Evolutionary conservation across 2,888 invertebrate species (phyloP), one percentile per base, ranked within the genome.

Genomic region (Mactromeris polynyma): DNA sequence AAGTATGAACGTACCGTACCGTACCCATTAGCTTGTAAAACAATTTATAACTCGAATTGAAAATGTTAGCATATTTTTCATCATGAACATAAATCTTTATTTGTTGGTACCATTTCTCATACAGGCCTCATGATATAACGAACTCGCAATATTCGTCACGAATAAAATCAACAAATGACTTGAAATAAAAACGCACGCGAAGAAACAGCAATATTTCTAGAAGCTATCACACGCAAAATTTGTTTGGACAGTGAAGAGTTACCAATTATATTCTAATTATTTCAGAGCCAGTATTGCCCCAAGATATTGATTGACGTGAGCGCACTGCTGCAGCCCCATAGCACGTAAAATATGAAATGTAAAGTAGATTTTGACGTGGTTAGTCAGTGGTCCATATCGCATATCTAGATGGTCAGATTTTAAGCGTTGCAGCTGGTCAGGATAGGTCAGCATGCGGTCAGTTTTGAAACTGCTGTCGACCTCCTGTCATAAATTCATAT

Each of bases 241-340:
- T 73, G 73, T 73, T 33, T 73, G 73, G 9, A 73, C 73, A 73
- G 73, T 33, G 73, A 42, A 77, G 73, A 73, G 86, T 89, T 89
- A 86, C 87, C 89, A 91, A 91, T 91, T 91, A 88, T 88, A 89
- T 89, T 89, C 85, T 83, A 91, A 89, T 91, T 91, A 90, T 87
- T 79, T 89, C 89, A 89, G 86, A 90, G 69, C 87, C 73, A 46
- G 33, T 51, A 31, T 78, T 58, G 40, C 38, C 77, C 58, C 42
- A 26, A 54, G 54, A 78, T 79, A 84, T 85, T 90, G 90, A 90
- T 90, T 84, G 89, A 90, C 87, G 85, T 80, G 81, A 46, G 73
- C 84, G 80, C 81, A 51, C 73, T 83, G 83, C 77, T 69, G 69
- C 54, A 38, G 38, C 26, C 81, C 33, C 21, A 80, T 42, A 83